These are phyloP conservation scores for Hucho hucho DNA, from an alignment of 2,113 vertebrate genomes.

Conservation along the genomic window DNA sequence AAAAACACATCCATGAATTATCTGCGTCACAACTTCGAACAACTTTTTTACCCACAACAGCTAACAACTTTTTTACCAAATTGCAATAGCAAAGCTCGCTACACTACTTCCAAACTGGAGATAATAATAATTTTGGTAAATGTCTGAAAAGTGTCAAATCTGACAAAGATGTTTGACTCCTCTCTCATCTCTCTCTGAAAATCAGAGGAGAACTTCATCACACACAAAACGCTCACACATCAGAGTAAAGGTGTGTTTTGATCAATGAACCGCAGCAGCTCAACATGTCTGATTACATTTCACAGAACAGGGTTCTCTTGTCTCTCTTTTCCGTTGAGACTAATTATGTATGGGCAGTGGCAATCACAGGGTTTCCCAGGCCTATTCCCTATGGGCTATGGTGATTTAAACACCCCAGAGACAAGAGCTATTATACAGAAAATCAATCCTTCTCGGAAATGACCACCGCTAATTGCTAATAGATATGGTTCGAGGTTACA, in stretches of 20 bases:
- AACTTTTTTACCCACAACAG: no score
- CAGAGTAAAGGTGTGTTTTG: constrained; percentile 67
- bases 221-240: constrained; percentile 15
- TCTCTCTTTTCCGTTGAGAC: no score
- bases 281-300: constrained; percentile 70
- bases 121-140: background rate
- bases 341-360: no score
- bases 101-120: no score
- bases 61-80: no score
- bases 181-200: background rate
- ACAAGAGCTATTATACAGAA: constrained; percentile 57
- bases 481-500: constrained; percentile 76
- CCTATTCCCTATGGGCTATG: constrained; percentile 52
- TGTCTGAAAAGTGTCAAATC: background rate
- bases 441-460: constrained; percentile 75
- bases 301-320: constrained; percentile 47
- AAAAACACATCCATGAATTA: no score
- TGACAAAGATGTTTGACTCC: background rate
- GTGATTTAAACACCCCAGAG: constrained; percentile 49
- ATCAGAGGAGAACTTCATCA: background rate
- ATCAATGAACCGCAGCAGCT: constrained; percentile 68
- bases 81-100: no score
- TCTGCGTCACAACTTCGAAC: no score
- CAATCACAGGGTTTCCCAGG: constrained; percentile 34
- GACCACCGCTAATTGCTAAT: constrained; percentile 60